Evolutionary conservation across 2,113 vertebrate species (phyloP), one percentile per base, ranked within the genome.

Genomic region (Meleagris gallopavo): DNA sequence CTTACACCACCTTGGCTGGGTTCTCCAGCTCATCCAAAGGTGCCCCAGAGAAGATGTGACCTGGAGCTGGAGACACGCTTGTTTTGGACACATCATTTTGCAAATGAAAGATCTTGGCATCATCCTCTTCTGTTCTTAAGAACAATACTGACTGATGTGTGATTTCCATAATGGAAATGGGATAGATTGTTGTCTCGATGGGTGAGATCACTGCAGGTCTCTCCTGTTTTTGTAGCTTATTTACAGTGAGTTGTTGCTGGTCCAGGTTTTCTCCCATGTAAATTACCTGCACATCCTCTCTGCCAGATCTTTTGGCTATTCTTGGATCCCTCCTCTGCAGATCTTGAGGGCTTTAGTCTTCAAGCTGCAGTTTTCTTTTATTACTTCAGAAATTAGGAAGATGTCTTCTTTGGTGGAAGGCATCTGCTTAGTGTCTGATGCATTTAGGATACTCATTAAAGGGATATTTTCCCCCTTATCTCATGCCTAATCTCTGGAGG

Each of bases 381-480:
- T 62, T 79, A 29, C 74, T 91, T 70, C 64, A 85, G 55, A 92
- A 77, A 83, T 34, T 78, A 61, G 32, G 32, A 91, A 91, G 95
- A 40, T 19, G 36, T 29, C 38, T 64, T 58, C 46, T 52, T 55
- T 19, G n/a, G n/a, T 69, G n/a, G 69, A 93, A 84, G 38, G 61
- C 58, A 54, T 88, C 81, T 81, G 65, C 60, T 88, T 74, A 83
- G 36, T 43, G 41, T 92, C 81, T 10, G 32, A 55, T 9, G 6
- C 41, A 10, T 83, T 54, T 60, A 80, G 50, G 48, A 50, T 52
- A 6, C 34, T 75, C 60, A 77, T 62, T 86, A 85, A 95, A 92
- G 55, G 45, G 40, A 18, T 94, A 72, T 58, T 75, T 77, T 12
- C 57, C 30, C 9, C 32, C 13, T 6, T 84, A 75, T 45, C 82